Conservation (phyloP, 1,140 invertebrate species). For the Drosophila ercepeae region DNA sequence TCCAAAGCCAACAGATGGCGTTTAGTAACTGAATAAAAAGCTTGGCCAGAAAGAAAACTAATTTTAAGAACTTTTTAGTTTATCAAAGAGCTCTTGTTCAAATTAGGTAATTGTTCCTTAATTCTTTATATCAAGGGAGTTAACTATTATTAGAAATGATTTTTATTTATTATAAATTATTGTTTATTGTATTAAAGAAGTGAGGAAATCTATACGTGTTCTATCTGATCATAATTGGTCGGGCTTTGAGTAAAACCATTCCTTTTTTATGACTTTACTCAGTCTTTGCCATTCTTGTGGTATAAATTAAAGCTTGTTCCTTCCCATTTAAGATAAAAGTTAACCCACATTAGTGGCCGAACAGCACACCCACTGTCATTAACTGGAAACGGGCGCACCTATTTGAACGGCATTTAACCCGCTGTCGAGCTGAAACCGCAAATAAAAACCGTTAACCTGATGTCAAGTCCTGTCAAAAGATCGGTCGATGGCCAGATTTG, state of each 20-base stretch:
- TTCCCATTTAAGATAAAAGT: neutral
- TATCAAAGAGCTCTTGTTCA: no score
- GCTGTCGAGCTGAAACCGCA: constrained; percentile 28
- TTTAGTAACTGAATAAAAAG: neutral
- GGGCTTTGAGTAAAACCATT: no score
- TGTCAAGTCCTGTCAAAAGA: constrained; percentile 37
- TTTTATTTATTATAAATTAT: no score
- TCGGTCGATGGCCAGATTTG: constrained; percentile 4
- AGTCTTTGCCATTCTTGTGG: neutral
- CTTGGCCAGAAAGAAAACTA: neutral
- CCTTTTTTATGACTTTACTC: no score
- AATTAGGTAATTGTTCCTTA: no score
- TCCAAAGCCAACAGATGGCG: constrained; percentile 30
- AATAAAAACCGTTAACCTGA: constrained; percentile 28
- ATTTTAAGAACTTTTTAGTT: no score
- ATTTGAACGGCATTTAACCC: constrained; percentile 31
- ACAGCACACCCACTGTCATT: constrained; percentile 8
- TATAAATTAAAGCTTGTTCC: neutral
- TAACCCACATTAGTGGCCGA: neutral
- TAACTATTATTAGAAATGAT: no score
- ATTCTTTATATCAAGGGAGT: no score
- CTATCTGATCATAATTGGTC: no score
- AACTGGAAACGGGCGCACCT: constrained; percentile 20
- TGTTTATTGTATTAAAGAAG: no score
- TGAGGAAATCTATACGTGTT: no score